Evolutionary conservation across 1,140 invertebrate species (phyloP), one percentile per base, ranked within the genome.

Genomic region (Tribolium madens): DNA sequence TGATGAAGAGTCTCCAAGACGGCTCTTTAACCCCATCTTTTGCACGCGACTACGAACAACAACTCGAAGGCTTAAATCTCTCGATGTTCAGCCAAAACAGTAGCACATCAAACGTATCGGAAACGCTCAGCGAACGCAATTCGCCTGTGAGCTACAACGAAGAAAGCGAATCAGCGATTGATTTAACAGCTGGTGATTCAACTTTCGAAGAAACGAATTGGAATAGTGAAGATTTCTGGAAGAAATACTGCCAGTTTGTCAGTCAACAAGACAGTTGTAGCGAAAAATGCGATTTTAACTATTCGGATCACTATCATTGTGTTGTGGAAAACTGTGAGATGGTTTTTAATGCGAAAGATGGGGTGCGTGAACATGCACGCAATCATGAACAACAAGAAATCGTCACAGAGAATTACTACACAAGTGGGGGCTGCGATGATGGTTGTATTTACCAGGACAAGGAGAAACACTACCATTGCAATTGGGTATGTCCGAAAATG

Each of bases 381-480:
- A 93, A 94, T 78, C 95, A 97, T 85, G 95, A 95, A 78, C 91
- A 94, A 47, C 95, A 96, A 83, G 94, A 95, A 78, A 90, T 93
- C 77, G 92, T 96, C 26, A 95, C 93, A 0, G 94, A 95, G 18
- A 91, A 92, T 1, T 95, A 93, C 82, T 96, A 93, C 85, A 90
- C 88, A 50, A 90, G 89, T 89, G 42, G 0, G 90, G 90, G 0
- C 90, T 89, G 89, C 76, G 91, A 91, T 73, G 91, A 92, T 0
- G 89, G 89, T 47, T 97, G 95, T 86, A 91, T 93, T 17, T 94
- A 93, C 83, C 91, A 91, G 46, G 88, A 90, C 71, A 93, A 93
- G 76, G 92, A 95, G 78, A 93, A 93, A 69, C 96, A 97, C 83
- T 97, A 93, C 84, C 96, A 97, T 85, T 97, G 93, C 85, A 93